Conservation (phyloP, 2,113 vertebrate genomes). For the Condylura cristata region DNA sequence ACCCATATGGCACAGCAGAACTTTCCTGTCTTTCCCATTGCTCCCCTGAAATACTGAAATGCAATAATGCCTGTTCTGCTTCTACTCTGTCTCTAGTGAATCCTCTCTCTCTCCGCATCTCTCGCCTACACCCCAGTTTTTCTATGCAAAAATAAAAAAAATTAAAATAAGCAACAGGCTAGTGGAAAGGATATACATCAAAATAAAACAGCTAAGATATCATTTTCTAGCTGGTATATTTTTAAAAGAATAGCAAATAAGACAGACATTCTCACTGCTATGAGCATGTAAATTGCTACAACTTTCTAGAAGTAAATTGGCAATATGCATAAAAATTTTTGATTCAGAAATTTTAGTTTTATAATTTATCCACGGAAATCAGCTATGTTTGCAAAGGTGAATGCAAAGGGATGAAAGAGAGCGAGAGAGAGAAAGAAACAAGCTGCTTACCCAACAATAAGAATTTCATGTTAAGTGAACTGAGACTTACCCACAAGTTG, state of each 20-base stretch:
- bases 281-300: neutral
- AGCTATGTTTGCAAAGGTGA: neutral
- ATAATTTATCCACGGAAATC: neutral
- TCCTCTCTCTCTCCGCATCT: too few species aligned
- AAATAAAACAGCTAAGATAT: neutral
- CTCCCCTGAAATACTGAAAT: too few species aligned
- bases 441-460: neutral
- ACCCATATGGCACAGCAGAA: too few species aligned
- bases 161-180: neutral
- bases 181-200: neutral
- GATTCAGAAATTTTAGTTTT: neutral
- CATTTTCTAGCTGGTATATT: neutral
- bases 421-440: too few species aligned
- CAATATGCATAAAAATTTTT: neutral
- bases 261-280: neutral
- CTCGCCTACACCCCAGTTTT: too few species aligned
- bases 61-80: too few species aligned
- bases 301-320: constrained; percentile 4
- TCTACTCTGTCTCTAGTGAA: too few species aligned
- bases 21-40: too few species aligned
- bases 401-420: neutral
- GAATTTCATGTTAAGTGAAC: neutral
- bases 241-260: neutral
- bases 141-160: too few species aligned
- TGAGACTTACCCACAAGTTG: neutral